These are phyloP conservation scores for Hydractinia symbiolongicarpus DNA, from an alignment of 30 jellyfish, hydroid and myxozoan species.

Conservation along the genomic window DNA sequence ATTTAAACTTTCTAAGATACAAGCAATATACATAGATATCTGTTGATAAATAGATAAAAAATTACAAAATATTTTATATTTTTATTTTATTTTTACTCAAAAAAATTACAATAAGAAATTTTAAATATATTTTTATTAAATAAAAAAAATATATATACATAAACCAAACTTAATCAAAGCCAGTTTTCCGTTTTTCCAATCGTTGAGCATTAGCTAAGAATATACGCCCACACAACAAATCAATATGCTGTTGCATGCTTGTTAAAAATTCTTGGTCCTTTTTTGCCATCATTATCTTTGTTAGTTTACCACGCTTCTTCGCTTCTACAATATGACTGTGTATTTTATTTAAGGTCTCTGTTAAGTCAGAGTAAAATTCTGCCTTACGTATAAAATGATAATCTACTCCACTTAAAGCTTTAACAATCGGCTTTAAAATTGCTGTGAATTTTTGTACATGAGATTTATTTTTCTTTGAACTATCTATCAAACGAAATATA, in stretches of 20 bases:
- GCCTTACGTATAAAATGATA: slow-evolving; percentile 58
- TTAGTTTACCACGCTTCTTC: slow-evolving; percentile 44
- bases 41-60: no score
- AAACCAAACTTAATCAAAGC: no score
- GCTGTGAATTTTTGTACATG: slow-evolving; percentile 49
- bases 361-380: slow-evolving; percentile 70
- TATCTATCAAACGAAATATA: neutral
- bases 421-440: slow-evolving; percentile 45
- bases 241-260: slow-evolving; percentile 57
- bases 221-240: slow-evolving; percentile 54
- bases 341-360: slow-evolving; percentile 62
- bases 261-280: slow-evolving; percentile 35
- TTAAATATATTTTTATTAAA: no score
- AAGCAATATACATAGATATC: no score
- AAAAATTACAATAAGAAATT: no score
- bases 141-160: no score
- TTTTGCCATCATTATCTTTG: slow-evolving; percentile 64
- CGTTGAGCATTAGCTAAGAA: slow-evolving; percentile 68
- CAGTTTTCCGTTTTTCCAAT: no score
- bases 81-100: no score
- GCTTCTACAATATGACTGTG: slow-evolving; percentile 49
- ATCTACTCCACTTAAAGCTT: slow-evolving; percentile 72
- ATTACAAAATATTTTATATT: no score
- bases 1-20: no score
- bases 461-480: slow-evolving; percentile 60